Conservation (phyloP, 2,113 vertebrate species). For the Ochotona curzoniae region DNA sequence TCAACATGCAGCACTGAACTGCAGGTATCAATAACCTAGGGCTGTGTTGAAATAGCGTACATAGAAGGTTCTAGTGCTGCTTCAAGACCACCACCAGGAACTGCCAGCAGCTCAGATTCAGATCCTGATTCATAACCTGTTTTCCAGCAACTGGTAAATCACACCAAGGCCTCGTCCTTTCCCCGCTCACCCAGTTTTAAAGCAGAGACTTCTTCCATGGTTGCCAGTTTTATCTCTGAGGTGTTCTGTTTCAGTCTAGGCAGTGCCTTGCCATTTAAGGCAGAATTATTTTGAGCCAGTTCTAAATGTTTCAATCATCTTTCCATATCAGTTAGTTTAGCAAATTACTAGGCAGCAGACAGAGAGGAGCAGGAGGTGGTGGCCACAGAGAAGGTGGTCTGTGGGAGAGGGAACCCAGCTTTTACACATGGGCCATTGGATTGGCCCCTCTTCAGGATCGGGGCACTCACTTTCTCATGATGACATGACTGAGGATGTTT, state of each 20-base stretch:
- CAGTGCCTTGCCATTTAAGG: neutral
- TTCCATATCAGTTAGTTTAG: neutral
- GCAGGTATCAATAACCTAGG: neutral
- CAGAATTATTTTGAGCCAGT: neutral
- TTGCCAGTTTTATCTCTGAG: neutral
- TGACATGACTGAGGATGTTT: too few species aligned
- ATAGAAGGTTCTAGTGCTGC: neutral
- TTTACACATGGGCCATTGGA: neutral
- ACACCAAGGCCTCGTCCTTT: neutral
- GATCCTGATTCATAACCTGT: neutral
- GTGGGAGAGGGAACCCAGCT: neutral
- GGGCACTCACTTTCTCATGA: neutral
- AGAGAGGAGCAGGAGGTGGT: neutral
- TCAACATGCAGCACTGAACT: neutral
- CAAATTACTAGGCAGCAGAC: neutral
- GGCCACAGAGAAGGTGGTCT: neutral
- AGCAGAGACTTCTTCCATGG: neutral
- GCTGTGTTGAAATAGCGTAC: neutral
- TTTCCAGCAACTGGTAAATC: neutral
- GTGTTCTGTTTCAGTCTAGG: neutral
- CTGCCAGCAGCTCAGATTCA: neutral
- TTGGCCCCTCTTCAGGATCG: neutral
- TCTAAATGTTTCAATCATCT: slow-evolving; percentile 16
- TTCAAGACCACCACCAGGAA: neutral
- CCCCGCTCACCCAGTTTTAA: neutral